Conservation (phyloP, 2,797 vertebrate genomes). For the Coregonus suidteri region DNA sequence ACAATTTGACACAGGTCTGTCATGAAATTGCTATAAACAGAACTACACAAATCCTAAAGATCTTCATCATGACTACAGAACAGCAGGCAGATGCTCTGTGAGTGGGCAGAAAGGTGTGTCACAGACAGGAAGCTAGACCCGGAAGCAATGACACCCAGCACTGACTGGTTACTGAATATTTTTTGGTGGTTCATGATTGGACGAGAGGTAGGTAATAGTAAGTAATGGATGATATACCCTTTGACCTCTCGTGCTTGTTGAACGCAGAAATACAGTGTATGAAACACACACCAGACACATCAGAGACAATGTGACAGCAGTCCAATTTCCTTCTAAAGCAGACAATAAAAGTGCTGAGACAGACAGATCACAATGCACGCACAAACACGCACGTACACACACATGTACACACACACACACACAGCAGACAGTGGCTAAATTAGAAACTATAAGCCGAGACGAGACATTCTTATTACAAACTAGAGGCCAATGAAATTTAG, state of each 20-base stretch:
- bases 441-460: background rate
- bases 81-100: slow-evolving; percentile 26
- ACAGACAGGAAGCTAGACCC: slow-evolving; percentile 40
- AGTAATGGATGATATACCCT: slow-evolving; percentile 9
- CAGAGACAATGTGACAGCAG: slow-evolving; percentile 27
- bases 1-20: background rate
- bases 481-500: background rate
- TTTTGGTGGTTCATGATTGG: background rate
- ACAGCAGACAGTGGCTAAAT: background rate
- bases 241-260: background rate
- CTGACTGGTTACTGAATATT: background rate
- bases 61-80: slow-evolving; percentile 13
- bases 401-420: slow-evolving; percentile 11
- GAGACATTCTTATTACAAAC: background rate
- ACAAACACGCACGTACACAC: background rate
- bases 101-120: slow-evolving; percentile 11
- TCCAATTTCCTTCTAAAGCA: slow-evolving; percentile 28
- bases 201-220: slow-evolving; percentile 30
- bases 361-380: background rate
- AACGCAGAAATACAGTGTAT: background rate
- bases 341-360: slow-evolving; percentile 26
- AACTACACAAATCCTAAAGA: background rate
- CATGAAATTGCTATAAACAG: background rate
- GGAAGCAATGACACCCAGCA: slow-evolving; percentile 40
- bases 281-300: slow-evolving; percentile 11